phyloP scores from a whole-genome alignment of 2,888 invertebrate species.

The Margaritifera margaritifera region DNA sequence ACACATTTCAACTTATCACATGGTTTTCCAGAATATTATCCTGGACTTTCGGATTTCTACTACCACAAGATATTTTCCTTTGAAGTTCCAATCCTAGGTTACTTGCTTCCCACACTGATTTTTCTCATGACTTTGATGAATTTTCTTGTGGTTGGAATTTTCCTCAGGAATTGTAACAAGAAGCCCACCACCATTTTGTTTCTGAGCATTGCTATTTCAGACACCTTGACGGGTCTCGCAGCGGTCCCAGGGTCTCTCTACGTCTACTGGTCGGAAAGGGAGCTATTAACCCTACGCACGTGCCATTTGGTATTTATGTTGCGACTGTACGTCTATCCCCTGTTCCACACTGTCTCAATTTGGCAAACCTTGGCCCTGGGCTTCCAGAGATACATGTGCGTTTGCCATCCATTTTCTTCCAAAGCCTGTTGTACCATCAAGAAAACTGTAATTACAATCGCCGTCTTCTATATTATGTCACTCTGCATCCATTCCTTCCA shows the following conservation, averaged over 20 bases:
- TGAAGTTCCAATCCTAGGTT: conserved; percentile 20
- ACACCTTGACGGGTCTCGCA: conserved; percentile 22
- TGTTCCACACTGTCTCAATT: conserved; percentile 46
- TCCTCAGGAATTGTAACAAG: conserved; percentile 15
- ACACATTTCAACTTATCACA: too few species aligned
- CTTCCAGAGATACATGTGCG: conserved; percentile 43
- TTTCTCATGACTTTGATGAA: conserved; percentile 24
- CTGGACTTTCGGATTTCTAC: not conserved
- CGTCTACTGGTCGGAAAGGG: conserved; percentile 14
- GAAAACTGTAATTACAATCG: conserved; percentile 34
- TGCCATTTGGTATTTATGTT: conserved; percentile 24
- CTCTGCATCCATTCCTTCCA: conserved; percentile 35
- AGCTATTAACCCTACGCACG: conserved; percentile 2
- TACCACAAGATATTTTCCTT: conserved; percentile 18
- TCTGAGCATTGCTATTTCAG: conserved; percentile 29
- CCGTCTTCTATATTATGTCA: conserved; percentile 27
- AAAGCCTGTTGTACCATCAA: conserved; percentile 36
- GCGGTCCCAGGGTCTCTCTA: conserved; percentile 27
- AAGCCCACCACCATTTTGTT: conserved; percentile 26
- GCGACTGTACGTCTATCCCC: conserved; percentile 25
- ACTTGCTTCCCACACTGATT: conserved; percentile 16
- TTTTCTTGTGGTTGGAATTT: conserved; percentile 17
- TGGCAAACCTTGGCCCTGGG: conserved; percentile 45
- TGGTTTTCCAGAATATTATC: too few species aligned
- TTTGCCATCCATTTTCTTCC: conserved; percentile 47